These are phyloP conservation scores for Odontocolon sp. DNA, from an alignment of 2,888 invertebrate species.

Conservation along the genomic window DNA sequence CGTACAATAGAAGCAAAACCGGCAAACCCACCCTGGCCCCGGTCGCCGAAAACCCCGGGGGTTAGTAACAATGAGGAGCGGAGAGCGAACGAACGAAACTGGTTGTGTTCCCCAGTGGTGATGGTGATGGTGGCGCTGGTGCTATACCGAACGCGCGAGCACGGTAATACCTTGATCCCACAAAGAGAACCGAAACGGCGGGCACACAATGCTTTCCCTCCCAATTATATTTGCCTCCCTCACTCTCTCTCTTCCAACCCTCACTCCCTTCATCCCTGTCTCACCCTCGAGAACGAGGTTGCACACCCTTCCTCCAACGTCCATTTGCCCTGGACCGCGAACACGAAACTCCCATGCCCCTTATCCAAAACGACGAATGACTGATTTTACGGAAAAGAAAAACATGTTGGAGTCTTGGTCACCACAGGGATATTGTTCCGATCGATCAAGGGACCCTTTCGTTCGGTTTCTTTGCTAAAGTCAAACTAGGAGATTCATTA, in stretches of 20 bases:
- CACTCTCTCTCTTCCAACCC: slow-evolving; percentile 22
- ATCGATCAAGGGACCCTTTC: slow-evolving; percentile 54
- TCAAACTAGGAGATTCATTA: not conserved
- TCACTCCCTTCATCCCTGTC: slow-evolving; percentile 1
- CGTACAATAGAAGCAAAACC: slow-evolving; percentile 48
- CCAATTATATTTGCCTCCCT: slow-evolving; percentile 69
- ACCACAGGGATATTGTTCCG: not conserved
- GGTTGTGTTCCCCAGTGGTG: slow-evolving; percentile 64
- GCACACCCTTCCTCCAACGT: slow-evolving; percentile 5
- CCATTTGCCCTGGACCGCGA: slow-evolving; percentile 39
- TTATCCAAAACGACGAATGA: slow-evolving; percentile 20
- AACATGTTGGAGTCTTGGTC: not conserved
- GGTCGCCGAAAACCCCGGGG: slow-evolving; percentile 45
- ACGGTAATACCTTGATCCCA: slow-evolving; percentile 74
- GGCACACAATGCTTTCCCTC: slow-evolving; percentile 68
- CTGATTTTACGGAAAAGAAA: not conserved
- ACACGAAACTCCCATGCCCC: not conserved
- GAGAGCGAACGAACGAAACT: slow-evolving; percentile 37
- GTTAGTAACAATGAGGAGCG: slow-evolving; percentile 51
- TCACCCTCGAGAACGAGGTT: slow-evolving; percentile 15
- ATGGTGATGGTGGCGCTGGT: too few relatives aligned
- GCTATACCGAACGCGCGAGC: slow-evolving; percentile 58
- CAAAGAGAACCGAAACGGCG: slow-evolving; percentile 71
- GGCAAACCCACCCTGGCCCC: slow-evolving; percentile 28
- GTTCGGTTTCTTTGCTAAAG: slow-evolving; percentile 11